These are phyloP conservation scores for Deilephila elpenor DNA, from an alignment of 2,888 invertebrate genomes.

Conservation along the genomic window DNA sequence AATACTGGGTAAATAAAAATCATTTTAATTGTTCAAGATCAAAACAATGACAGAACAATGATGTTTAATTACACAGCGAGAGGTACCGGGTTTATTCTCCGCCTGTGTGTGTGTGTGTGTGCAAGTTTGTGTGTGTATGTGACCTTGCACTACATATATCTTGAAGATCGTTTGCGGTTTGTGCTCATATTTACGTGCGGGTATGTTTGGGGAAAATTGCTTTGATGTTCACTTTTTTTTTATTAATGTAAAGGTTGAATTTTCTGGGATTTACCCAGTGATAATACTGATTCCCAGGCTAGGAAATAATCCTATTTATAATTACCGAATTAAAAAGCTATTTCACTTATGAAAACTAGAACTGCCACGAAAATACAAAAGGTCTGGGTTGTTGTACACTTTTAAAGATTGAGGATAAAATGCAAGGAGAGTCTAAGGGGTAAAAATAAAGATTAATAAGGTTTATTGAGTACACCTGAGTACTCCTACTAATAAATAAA, in stretches of 20 bases:
- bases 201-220: neutral
- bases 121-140: neutral
- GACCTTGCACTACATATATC: constrained; percentile 50
- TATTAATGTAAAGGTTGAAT: neutral
- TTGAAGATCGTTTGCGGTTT: constrained; percentile 8
- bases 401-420: too few relatives aligned
- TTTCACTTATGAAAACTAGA: too few relatives aligned
- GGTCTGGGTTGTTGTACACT: too few relatives aligned
- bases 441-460: too few relatives aligned
- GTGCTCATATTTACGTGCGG: constrained; percentile 5
- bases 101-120: neutral
- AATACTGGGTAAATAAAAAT: constrained; percentile 25
- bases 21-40: constrained; percentile 15
- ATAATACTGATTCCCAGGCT: too few relatives aligned
- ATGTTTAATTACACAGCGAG: constrained; percentile 32
- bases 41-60: constrained; percentile 32
- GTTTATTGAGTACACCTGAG: too few relatives aligned
- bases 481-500: too few relatives aligned
- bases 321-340: too few relatives aligned
- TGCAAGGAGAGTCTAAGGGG: too few relatives aligned
- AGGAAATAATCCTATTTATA: too few relatives aligned
- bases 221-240: neutral
- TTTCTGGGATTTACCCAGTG: neutral
- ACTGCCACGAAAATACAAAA: too few relatives aligned
- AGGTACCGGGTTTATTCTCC: neutral